A percentile compares a stretch with the other conserved stretches of the same genome.
Conservation (phyloP, 2,888 invertebrate species). For the Holacanthella duospinosa region DNA sequence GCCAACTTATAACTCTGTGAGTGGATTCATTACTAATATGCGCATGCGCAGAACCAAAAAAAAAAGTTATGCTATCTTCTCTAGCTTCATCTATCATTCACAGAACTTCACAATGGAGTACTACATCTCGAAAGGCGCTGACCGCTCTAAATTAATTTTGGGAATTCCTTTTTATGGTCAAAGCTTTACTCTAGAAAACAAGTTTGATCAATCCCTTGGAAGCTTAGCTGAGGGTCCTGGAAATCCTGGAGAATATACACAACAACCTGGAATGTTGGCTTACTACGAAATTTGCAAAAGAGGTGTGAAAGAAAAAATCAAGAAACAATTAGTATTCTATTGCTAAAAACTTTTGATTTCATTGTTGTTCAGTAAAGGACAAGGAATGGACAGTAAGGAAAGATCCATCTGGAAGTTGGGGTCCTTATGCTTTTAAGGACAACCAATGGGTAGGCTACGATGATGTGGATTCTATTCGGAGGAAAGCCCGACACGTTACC, state of each 20-base stretch:
- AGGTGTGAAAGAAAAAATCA: conserved; percentile 26
- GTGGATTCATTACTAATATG: conserved; percentile 4
- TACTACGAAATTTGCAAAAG: conserved; percentile 73
- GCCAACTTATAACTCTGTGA: conserved; percentile 33
- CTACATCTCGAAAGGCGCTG: conserved; percentile 47
- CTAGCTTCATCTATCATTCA: not conserved
- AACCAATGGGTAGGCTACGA: conserved; percentile 89
- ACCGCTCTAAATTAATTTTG: conserved; percentile 62
- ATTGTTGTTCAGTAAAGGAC: conserved; percentile 21
- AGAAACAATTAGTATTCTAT: not conserved
- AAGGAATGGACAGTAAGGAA: conserved; percentile 56
- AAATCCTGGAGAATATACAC: conserved; percentile 66
- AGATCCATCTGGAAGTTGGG: conserved; percentile 49
- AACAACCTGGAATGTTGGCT: conserved; percentile 75
- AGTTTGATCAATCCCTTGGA: conserved; percentile 47
- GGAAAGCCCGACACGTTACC: conserved; percentile 60
- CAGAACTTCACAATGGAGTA: conserved; percentile 41
- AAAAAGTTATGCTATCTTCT: not conserved
- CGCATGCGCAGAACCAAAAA: not conserved
- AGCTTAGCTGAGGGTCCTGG: conserved; percentile 62
- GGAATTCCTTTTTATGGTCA: conserved; percentile 83
- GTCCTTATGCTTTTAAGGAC: conserved; percentile 65
- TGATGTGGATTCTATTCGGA: conserved; percentile 44
- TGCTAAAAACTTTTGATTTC: conserved; percentile 1
- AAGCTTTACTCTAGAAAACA: conserved; percentile 56